phyloP scores from a whole-genome alignment of 2,888 invertebrate species.

The Trileptium ribeirensis region DNA sequence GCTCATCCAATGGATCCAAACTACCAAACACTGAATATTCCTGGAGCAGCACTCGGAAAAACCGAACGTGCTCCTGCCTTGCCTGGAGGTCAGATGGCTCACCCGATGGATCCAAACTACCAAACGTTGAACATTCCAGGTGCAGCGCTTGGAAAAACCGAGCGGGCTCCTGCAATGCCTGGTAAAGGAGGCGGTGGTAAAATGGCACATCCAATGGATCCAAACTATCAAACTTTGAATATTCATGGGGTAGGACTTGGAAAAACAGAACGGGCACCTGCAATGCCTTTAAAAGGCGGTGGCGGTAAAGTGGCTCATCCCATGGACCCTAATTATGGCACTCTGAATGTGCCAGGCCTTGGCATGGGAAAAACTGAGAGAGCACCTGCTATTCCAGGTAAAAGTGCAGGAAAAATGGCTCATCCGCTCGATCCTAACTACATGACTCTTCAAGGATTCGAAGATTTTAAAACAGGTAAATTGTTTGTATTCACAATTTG shows the following conservation, averaged over 20 bases:
- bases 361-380: no score
- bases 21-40: background rate
- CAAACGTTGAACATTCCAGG: background rate
- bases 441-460: background rate
- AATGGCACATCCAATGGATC: no score
- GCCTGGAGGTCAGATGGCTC: background rate
- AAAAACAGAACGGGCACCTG: no score
- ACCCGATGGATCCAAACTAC: background rate
- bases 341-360: no score
- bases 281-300: no score
- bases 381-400: no score
- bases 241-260: background rate
- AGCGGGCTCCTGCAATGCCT: background rate
- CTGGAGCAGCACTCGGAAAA: background rate
- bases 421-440: background rate
- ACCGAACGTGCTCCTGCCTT: background rate
- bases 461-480: no score
- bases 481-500: no score
- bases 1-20: background rate
- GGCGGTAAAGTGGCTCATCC: no score
- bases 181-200: no score
- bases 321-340: no score
- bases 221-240: background rate
- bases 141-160: background rate
- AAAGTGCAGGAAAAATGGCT: no score